A percentile compares a stretch with the other conserved stretches of the same genome.
Conservation (phyloP, 2,113 vertebrate genomes). For the Condylura cristata region DNA sequence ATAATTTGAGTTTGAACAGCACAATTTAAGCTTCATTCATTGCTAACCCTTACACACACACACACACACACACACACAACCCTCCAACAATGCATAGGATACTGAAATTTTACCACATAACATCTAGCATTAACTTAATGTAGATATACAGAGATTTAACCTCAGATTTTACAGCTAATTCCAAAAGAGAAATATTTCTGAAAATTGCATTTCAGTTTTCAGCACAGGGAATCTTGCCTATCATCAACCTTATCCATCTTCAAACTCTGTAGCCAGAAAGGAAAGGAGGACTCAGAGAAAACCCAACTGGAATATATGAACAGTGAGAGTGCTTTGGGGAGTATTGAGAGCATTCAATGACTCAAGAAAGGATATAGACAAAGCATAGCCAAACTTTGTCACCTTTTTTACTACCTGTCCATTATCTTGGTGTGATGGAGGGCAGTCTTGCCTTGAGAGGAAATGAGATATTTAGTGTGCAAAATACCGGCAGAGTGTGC, state of each 20-base stretch:
- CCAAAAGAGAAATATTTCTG: neutral
- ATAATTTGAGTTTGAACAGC: neutral
- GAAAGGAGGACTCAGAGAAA: neutral
- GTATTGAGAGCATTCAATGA: neutral
- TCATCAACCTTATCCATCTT: neutral
- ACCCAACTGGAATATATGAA: neutral
- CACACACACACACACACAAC: neutral
- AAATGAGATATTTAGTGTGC: neutral
- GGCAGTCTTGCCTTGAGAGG: neutral
- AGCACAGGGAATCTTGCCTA: neutral
- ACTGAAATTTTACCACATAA: neutral
- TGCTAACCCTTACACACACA: neutral
- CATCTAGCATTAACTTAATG: neutral
- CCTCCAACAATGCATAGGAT: neutral
- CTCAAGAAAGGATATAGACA: neutral
- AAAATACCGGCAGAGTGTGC: neutral
- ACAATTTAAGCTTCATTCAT: constrained; percentile 30
- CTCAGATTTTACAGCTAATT: constrained; percentile 8
- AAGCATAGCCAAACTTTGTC: neutral
- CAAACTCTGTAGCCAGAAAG: neutral
- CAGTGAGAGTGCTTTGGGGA: neutral
- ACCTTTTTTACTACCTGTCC: neutral
- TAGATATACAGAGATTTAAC: neutral
- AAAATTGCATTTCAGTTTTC: neutral
- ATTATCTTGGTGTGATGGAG: neutral